Evolutionary conservation across 2,888 invertebrate species (phyloP), one percentile per base, ranked within the genome.

Genomic region (Netelia virgata): DNA sequence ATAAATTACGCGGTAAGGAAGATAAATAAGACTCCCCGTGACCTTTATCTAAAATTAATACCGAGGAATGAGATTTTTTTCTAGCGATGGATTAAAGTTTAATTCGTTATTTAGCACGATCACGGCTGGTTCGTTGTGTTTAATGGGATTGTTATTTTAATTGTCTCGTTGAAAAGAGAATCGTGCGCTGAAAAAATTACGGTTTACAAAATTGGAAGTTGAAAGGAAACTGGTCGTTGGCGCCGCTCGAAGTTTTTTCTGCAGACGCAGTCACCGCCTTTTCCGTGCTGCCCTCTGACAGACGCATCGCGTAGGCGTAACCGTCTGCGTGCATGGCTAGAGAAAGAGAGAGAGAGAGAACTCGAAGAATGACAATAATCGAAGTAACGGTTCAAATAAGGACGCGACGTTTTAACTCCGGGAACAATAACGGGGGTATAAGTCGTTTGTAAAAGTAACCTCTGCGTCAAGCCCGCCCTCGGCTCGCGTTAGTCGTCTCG

Each of bases 361-460:
- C 69, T 64, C 74, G 76, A 61, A 23, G 23, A 23, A 23, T 23
- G 23, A 23, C 23, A 3, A 23, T 23, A 23, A 23, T 23, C 23
- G 23, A 23, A 23, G 2, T 23, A 23, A 23, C 23, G 23, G 23
- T 1, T 23, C 23, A 23, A 23, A 23, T 23, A 23, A 23, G 59
- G 73, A 87, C 36, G 59, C 76, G 63, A 64, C 23, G 23, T 1
- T 23, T 23, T 23, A 80, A 83, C 82, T 82, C 74, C 47, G 28
- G 23, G 61, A 80, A 59, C 16, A 77, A 78, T 76, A 81, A 82
- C 80, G 79, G 82, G 74, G 77, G 85, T 85, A 86, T 76, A 85
- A 83, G 83, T 77, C 55, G 20, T 23, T 23, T 23, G 23, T 3
- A 0, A 23, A 23, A 23, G 23, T 23, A 3, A 23, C 23, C 23